Conservation (phyloP, 2,888 invertebrate genomes). For the Caenorhabditis virilis region DNA sequence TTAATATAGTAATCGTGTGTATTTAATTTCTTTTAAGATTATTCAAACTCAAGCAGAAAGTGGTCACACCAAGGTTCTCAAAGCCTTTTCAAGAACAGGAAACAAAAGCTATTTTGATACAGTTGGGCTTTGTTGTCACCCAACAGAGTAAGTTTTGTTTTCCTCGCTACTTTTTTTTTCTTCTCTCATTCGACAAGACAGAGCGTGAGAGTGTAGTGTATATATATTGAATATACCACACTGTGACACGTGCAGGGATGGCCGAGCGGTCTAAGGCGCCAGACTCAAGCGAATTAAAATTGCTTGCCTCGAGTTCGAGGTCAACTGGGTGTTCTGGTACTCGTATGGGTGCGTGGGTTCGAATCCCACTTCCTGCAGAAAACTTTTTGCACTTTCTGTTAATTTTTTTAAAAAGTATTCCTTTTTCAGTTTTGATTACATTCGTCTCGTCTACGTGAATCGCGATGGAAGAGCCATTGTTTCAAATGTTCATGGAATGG, state of each 20-base stretch:
- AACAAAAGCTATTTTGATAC: conserved; percentile 73
- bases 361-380: conserved; percentile 57
- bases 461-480: conserved; percentile 49
- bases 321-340: conserved; percentile 50
- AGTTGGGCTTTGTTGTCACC: conserved; percentile 88
- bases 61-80: conserved; percentile 23
- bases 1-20: no score
- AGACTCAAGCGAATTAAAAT: conserved; percentile 68
- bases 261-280: conserved; percentile 71
- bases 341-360: conserved; percentile 61
- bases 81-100: conserved; percentile 1
- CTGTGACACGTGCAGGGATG: conserved; percentile 71
- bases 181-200: conserved; percentile 73
- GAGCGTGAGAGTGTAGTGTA: neutral
- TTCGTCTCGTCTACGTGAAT: conserved; percentile 77
- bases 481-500: conserved; percentile 84
- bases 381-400: conserved; percentile 2
- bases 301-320: conserved; percentile 37
- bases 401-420: neutral
- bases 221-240: no score
- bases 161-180: conserved; percentile 79
- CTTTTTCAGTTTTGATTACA: conserved; percentile 80
- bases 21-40: no score
- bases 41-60: no score
- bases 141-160: conserved; percentile 74